Conservation (phyloP, 1,140 invertebrate genomes). For the Fopius arisanus region DNA sequence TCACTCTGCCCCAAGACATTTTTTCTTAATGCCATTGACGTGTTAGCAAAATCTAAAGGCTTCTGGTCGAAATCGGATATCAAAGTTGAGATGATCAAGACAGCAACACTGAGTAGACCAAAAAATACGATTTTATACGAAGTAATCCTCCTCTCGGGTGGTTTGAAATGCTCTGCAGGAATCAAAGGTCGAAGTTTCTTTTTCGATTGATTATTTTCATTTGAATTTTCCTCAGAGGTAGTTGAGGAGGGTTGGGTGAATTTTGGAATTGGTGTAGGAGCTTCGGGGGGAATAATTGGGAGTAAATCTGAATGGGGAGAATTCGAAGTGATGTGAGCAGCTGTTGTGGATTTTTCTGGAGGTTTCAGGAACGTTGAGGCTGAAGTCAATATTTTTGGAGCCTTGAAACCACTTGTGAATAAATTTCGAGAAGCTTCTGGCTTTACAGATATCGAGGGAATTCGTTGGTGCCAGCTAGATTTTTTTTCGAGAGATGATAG, state of each 20-base stretch:
- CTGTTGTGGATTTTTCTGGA: too few species aligned
- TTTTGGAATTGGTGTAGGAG: too few species aligned
- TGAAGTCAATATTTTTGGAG: background rate
- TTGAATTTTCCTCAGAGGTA: background rate
- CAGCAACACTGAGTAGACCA: background rate
- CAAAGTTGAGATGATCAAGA: background rate
- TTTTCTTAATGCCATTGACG: slow-evolving; percentile 40
- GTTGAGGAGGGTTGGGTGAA: background rate
- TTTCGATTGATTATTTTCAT: background rate
- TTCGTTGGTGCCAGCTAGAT: slow-evolving; percentile 12
- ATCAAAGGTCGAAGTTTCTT: background rate
- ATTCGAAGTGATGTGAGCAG: too few species aligned
- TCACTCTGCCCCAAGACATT: slow-evolving; percentile 48
- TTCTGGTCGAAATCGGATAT: slow-evolving; percentile 11
- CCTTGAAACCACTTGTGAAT: background rate
- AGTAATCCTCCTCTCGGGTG: background rate
- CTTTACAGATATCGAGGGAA: background rate
- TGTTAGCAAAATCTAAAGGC: slow-evolving; percentile 39
- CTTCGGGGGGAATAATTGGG: background rate
- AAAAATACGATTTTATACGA: background rate
- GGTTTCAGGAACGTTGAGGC: too few species aligned
- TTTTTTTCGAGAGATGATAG: background rate
- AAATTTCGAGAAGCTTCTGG: background rate
- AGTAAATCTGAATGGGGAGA: too few species aligned
- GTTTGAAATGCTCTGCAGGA: background rate